Percentiles rank a stretch among this genome's conserved stretches.
Evolutionary conservation across 2,113 vertebrate genomes (phyloP).

Genomic region (Pterocles burchelli): DNA sequence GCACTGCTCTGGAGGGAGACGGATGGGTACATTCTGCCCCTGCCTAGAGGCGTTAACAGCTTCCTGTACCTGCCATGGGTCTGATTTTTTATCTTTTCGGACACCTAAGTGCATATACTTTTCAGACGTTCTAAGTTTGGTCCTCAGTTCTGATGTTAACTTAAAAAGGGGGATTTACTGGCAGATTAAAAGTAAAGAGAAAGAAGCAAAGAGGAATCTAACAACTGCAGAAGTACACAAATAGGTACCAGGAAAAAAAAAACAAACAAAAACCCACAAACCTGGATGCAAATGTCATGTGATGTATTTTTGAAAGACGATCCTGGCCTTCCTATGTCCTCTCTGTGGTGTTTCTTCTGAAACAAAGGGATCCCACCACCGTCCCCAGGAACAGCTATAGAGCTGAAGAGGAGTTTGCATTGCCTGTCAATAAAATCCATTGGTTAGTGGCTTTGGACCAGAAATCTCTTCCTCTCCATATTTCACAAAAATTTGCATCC

Average conservation of each 20-base stretch:
- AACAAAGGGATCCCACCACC: background rate
- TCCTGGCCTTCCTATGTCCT: too few relatives aligned
- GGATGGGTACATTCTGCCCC: too few relatives aligned
- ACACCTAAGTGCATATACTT: too few relatives aligned
- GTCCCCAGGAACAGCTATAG: too few relatives aligned
- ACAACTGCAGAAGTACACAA: background rate
- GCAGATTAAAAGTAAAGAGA: background rate
- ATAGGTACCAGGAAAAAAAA: background rate
- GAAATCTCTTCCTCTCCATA: background rate
- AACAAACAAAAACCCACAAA: too few relatives aligned
- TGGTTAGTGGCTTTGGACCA: background rate
- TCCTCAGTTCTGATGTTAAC: background rate
- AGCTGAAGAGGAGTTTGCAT: background rate
- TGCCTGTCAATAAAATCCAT: background rate
- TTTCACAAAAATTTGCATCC: background rate
- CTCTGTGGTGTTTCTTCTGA: background rate
- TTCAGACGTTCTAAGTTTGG: too few relatives aligned
- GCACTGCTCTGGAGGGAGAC: too few relatives aligned
- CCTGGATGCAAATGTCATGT: background rate
- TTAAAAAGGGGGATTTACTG: background rate
- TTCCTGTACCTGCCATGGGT: too few relatives aligned
- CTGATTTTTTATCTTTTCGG: too few relatives aligned
- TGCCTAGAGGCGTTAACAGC: too few relatives aligned
- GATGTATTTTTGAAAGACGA: too few relatives aligned
- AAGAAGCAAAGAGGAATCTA: background rate